A percentile compares a stretch with the other conserved stretches of the same genome.
These are phyloP conservation scores for Diabrotica balteata DNA, from an alignment of 2,888 invertebrate species.

Conservation along the genomic window DNA sequence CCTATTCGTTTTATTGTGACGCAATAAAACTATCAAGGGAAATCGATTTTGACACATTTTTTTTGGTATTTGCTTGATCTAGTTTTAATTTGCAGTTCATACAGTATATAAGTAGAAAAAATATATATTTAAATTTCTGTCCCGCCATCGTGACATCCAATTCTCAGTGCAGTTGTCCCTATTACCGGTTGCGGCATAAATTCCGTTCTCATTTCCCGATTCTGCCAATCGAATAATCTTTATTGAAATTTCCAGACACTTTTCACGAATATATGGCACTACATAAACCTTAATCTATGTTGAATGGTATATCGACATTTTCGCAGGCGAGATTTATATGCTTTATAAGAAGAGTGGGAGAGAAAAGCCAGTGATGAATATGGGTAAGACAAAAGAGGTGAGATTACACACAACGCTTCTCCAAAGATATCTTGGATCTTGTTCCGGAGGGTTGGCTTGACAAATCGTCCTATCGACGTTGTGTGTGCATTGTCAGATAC, in stretches of 20 bases:
- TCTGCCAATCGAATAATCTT: constrained; percentile 37
- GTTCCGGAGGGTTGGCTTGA: constrained; percentile 45
- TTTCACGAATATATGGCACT: constrained; percentile 38
- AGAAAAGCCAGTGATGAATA: constrained; percentile 46
- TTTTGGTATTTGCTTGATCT: too few species aligned
- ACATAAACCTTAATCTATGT: constrained; percentile 39
- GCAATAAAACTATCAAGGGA: too few species aligned
- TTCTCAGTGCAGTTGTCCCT: constrained; percentile 24
- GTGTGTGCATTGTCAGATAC: constrained; percentile 36
- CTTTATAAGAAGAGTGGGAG: constrained; percentile 27
- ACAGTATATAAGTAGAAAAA: not conserved
- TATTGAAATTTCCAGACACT: constrained; percentile 38
- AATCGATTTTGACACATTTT: too few species aligned
- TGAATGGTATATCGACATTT: constrained; percentile 41
- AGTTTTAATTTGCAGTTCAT: too few species aligned
- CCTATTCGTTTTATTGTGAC: too few species aligned
- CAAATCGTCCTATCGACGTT: constrained; percentile 40
- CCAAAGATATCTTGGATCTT: constrained; percentile 47
- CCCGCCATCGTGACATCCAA: constrained; percentile 7
- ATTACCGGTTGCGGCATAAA: constrained; percentile 26
- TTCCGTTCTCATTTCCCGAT: constrained; percentile 34
- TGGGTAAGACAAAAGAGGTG: constrained; percentile 48
- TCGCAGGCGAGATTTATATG: constrained; percentile 32
- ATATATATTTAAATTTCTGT: constrained; percentile 18
- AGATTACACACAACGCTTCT: constrained; percentile 42